These are phyloP conservation scores for Ametastegia equiseti DNA, from an alignment of 2,888 invertebrate genomes.

Conservation along the genomic window DNA sequence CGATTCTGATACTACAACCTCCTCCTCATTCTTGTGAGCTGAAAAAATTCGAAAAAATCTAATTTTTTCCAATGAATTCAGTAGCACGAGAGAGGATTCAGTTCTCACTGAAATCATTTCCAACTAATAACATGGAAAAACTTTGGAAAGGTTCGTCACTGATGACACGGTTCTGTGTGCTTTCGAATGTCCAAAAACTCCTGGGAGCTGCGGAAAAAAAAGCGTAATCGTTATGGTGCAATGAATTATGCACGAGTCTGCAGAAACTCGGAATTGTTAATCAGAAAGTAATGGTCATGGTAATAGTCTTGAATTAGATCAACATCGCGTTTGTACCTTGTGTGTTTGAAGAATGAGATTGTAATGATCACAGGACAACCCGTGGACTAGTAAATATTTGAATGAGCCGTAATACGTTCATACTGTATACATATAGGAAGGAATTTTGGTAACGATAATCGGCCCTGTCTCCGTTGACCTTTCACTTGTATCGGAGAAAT, in stretches of 20 bases:
- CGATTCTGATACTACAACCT: neutral
- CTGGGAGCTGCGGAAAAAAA: no score
- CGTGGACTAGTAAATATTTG: neutral
- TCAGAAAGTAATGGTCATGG: neutral
- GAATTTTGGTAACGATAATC: neutral
- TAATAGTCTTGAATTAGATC: neutral
- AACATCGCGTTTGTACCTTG: neutral
- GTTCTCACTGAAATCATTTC: no score
- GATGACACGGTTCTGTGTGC: no score
- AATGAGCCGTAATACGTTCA: neutral
- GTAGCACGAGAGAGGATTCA: no score
- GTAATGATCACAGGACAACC: neutral
- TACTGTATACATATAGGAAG: no score
- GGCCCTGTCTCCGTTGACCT: neutral
- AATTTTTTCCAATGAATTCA: no score
- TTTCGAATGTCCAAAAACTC: no score
- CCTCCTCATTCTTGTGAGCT: neutral
- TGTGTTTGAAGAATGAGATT: neutral
- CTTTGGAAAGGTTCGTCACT: no score
- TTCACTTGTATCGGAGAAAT: constrained; percentile 5
- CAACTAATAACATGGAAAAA: no score
- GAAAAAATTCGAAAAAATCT: no score
- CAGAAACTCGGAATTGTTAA: neutral
- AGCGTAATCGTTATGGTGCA: no score
- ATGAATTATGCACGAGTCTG: neutral